Evolutionary conservation across 2,888 invertebrate species (phyloP), one percentile per base, ranked within the genome.

Genomic region (Autographa pulchrina): DNA sequence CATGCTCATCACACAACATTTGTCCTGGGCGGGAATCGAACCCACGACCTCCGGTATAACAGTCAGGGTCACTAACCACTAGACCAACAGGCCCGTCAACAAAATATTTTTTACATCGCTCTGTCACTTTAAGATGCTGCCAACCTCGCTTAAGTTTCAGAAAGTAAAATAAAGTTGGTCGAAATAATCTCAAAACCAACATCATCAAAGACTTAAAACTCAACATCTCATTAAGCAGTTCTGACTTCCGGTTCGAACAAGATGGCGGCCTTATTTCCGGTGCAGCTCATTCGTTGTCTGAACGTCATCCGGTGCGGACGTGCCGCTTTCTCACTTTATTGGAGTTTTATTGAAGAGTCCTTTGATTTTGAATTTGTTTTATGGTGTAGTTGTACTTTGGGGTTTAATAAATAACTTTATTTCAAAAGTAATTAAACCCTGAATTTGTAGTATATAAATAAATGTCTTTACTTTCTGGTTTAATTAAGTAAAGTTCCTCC

Each of bases 181-280:
- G 7, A 48, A 48, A 16, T n/a, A 0, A n/a, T n/a, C 16, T 16
- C n/a, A n/a, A 48, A 18, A 7, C 66, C 60, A 77, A 68, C 11
- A 4, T 13, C n/a, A 3, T 25, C n/a, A 67, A 62, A 43, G 59
- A 68, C 59, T 38, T 38, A 58, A 38, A 52, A 60, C 81, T 78
- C 78, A 62, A 78, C 78, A 77, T 76, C 85, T 86, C 86, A 83
- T 86, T 86, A 85, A 68, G 74, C 72, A 71, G 72, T 78, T 75
- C 75, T 61, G 58, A 67, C 74, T 80, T 85, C 85, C 86, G 85
- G 62, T 75, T 20, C 71, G 65, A 60, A 65, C 75, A 82, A 83
- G 74, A 86, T 82, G 85, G 86, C 86, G 76, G 77, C 62, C 72
- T 76, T 74, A 80, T 81, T 82, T 85, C 86, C 86, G 80, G 74